Evolutionary conservation across 1,140 invertebrate species (phyloP), one percentile per base, ranked within the genome.

Genomic region (Gyrodactylus salaris): DNA sequence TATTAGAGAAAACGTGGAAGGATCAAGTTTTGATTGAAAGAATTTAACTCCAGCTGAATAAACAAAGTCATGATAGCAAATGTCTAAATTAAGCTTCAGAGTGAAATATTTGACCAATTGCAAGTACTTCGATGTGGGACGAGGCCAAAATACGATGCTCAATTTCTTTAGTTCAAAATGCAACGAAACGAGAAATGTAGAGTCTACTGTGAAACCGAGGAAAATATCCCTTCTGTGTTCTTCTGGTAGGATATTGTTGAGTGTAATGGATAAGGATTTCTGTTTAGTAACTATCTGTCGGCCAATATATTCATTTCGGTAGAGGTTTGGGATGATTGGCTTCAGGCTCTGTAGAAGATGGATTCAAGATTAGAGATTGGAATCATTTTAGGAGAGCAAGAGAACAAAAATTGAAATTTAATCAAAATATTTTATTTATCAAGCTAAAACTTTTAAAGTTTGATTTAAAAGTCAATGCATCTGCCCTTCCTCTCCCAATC

Each of bases 401-500:
- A n/a, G n/a, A n/a, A n/a, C n/a, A n/a, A n/a, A n/a, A n/a, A n/a
- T n/a, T n/a, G n/a, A n/a, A n/a, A n/a, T n/a, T n/a, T n/a, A n/a
- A n/a, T n/a, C n/a, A n/a, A n/a, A n/a, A n/a, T n/a, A n/a, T n/a
- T n/a, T n/a, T n/a, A n/a, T n/a, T n/a, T n/a, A n/a, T n/a, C n/a
- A n/a, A n/a, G n/a, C n/a, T n/a, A n/a, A n/a, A n/a, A n/a, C n/a
- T n/a, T n/a, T n/a, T n/a, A n/a, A n/a, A n/a, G n/a, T n/a, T n/a
- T n/a, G n/a, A n/a, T n/a, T 26, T 85, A 95, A 83, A 98, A 99
- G 82, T 99, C 94, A 16, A 88, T 85, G 20, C 94, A 90, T 78
- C 93, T 83, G 74, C 95, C 95, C 83, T 98, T 99, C 76, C 93
- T 84, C 79, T 99, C 95, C 94, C 95, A 99, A 83, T 98, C 95